Percentiles rank a stretch among this genome's conserved stretches.
phyloP scores from a whole-genome alignment of 2,113 vertebrate species.

The Ailuropoda melanoleuca region DNA sequence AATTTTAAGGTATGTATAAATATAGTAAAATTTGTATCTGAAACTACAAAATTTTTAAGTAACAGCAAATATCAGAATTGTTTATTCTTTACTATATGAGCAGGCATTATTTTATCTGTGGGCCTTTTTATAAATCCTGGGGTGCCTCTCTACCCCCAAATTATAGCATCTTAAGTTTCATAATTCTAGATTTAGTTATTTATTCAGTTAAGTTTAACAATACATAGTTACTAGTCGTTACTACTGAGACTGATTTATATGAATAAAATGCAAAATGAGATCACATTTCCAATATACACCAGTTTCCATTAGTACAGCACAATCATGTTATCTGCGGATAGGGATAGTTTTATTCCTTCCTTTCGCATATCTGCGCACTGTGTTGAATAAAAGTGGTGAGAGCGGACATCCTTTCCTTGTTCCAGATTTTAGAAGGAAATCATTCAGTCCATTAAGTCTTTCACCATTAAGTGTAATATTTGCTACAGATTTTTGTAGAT shows the following conservation, averaged over 20 bases:
- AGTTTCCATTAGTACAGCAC: neutral
- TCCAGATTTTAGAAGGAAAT: neutral
- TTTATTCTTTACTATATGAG: neutral
- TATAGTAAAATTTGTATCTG: neutral
- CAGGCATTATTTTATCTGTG: neutral
- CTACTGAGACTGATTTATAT: neutral
- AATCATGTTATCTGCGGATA: neutral
- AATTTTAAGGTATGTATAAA: neutral
- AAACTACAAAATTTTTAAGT: neutral
- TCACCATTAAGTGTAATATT: neutral
- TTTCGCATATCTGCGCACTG: neutral
- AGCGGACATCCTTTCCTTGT: neutral
- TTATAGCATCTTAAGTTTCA: neutral
- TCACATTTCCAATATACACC: neutral
- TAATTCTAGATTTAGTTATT: neutral
- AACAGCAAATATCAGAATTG: neutral
- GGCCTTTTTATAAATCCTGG: neutral
- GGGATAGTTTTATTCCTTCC: neutral
- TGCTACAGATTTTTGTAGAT: neutral
- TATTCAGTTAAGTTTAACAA: neutral
- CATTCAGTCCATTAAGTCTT: neutral
- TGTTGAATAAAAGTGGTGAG: neutral
- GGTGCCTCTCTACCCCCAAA: neutral
- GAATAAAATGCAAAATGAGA: neutral
- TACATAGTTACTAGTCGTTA: neutral